These are phyloP conservation scores for Trialeurodes vaporariorum DNA, from an alignment of 1,140 invertebrate species.

Conservation along the genomic window DNA sequence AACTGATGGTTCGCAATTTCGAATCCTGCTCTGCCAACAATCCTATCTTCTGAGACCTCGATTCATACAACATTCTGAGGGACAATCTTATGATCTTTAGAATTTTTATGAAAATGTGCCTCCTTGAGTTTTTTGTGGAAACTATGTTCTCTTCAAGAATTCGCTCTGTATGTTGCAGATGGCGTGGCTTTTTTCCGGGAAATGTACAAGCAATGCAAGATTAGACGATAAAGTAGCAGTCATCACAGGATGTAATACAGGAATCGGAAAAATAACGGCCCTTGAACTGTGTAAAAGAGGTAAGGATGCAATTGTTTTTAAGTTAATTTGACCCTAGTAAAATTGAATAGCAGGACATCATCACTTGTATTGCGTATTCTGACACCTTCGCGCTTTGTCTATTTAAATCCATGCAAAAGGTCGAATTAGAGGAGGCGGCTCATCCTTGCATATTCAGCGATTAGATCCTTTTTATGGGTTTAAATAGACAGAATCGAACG, in stretches of 20 bases:
- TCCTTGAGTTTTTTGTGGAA: neutral
- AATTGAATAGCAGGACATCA: too few relatives aligned
- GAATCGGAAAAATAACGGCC: constrained; percentile 46
- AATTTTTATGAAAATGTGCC: neutral
- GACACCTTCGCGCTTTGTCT: too few relatives aligned
- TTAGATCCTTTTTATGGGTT: too few relatives aligned
- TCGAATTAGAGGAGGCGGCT: too few relatives aligned
- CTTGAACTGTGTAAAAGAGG: constrained; percentile 41
- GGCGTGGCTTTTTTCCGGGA: constrained; percentile 19
- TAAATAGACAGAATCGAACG: too few relatives aligned
- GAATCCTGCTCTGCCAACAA: neutral
- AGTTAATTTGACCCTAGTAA: too few relatives aligned
- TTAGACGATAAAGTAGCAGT: constrained; percentile 43
- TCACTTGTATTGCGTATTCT: too few relatives aligned
- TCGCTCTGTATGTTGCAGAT: constrained; percentile 9
- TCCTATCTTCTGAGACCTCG: neutral
- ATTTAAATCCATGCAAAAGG: too few relatives aligned
- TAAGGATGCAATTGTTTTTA: too few relatives aligned
- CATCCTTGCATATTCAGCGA: too few relatives aligned
- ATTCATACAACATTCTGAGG: neutral
- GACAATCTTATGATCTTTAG: neutral
- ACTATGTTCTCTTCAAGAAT: neutral
- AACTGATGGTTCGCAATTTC: neutral
- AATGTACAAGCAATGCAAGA: constrained; percentile 26
- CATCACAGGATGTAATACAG: constrained; percentile 47